Percentiles rank a stretch among this genome's conserved stretches.
phyloP scores from a whole-genome alignment of 2,888 invertebrate species.

The Chrysotoxum bicinctum region DNA sequence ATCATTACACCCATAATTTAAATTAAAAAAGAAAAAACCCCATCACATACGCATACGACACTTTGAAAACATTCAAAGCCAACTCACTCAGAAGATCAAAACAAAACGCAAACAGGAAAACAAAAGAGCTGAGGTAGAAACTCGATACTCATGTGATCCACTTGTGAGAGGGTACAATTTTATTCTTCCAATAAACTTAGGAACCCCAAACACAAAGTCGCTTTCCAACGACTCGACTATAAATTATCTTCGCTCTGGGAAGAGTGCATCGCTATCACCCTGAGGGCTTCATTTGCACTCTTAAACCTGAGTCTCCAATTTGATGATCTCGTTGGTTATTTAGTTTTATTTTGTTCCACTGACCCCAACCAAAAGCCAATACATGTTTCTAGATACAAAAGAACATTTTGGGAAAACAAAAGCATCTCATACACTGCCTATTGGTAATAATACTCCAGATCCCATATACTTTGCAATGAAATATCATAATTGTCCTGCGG shows the following conservation, averaged over 20 bases:
- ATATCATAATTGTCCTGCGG: constrained; percentile 81
- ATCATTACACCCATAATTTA: not conserved
- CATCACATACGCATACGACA: not conserved
- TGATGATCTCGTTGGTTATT: not conserved
- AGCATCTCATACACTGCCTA: constrained; percentile 26
- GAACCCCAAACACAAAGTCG: constrained; percentile 6
- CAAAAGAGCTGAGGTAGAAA: constrained; percentile 39
- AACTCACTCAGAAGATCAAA: not conserved
- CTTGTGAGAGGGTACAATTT: not conserved
- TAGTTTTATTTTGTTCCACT: constrained; percentile 24
- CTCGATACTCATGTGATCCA: constrained; percentile 30
- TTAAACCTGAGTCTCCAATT: not conserved
- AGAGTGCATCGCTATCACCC: constrained; percentile 17
- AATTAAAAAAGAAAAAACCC: not conserved
- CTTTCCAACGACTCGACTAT: constrained; percentile 28
- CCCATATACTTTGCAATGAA: constrained; percentile 81
- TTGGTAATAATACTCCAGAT: constrained; percentile 74
- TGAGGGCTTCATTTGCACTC: constrained; percentile 56
- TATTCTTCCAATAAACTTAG: not conserved
- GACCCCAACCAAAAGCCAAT: constrained; percentile 22
- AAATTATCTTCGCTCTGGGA: constrained; percentile 34
- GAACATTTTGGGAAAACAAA: constrained; percentile 2
- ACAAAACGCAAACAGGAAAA: constrained; percentile 1
- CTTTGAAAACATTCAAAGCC: not conserved
- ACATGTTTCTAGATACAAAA: constrained; percentile 59